Evolutionary conservation across 2,888 invertebrate genomes (phyloP).

Genomic region (Pseudeuparius sepicola): DNA sequence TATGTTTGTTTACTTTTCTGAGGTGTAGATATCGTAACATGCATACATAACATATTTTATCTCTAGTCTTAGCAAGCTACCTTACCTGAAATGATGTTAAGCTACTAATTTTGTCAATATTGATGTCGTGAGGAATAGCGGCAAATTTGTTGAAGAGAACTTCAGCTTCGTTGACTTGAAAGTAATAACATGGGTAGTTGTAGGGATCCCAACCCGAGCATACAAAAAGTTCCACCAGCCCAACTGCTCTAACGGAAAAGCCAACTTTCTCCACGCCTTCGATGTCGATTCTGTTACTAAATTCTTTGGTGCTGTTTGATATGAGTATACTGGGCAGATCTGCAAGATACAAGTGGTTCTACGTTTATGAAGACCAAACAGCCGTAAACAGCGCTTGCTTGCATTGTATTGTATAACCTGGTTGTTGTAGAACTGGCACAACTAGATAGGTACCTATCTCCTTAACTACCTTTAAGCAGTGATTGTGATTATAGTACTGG

Average conservation of each 20-base stretch:
- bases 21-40: too few relatives aligned
- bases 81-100: conserved; percentile 15
- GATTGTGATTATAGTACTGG: too few relatives aligned
- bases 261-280: conserved; percentile 26
- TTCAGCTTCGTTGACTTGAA: conserved; percentile 28
- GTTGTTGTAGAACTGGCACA: too few relatives aligned
- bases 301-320: conserved; percentile 28
- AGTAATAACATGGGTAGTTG: conserved; percentile 32
- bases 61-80: too few relatives aligned
- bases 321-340: conserved; percentile 31
- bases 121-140: conserved; percentile 23
- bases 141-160: conserved; percentile 27
- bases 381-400: too few relatives aligned
- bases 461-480: too few relatives aligned
- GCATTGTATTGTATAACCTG: too few relatives aligned
- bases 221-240: conserved; percentile 30
- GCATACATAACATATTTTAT: too few relatives aligned
- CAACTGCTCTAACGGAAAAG: conserved; percentile 31
- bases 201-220: conserved; percentile 33
- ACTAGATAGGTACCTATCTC: too few relatives aligned
- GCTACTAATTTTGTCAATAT: conserved; percentile 6
- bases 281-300: conserved; percentile 27
- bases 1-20: too few relatives aligned
- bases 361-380: neutral
- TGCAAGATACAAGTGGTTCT: conserved; percentile 19